Percentiles rank a stretch among this genome's conserved stretches.
Evolutionary conservation across 1,140 invertebrate genomes (phyloP).

Genomic region (Temnothorax nylanderi): DNA sequence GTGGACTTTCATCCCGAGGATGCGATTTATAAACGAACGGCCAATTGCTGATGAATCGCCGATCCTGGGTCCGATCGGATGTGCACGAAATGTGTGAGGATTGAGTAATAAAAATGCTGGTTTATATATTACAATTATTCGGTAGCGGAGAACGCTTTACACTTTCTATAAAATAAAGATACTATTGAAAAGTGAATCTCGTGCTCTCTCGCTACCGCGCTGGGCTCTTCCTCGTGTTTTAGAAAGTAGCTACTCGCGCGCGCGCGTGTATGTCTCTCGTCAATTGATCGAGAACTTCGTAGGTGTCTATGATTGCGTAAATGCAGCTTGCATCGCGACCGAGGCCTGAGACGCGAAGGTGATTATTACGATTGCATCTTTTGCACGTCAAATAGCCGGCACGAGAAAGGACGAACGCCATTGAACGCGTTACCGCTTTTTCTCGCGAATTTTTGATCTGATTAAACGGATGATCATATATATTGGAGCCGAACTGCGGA

Average conservation of each 20-base stretch:
- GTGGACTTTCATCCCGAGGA: slow-evolving; percentile 48
- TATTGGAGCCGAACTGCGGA: neutral
- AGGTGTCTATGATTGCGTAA: slow-evolving; percentile 24
- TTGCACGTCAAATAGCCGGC: neutral
- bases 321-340: slow-evolving; percentile 15
- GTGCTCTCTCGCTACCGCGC: neutral
- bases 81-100: neutral
- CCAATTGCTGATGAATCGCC: neutral
- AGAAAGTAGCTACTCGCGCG: slow-evolving; percentile 32
- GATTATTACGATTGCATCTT: slow-evolving; percentile 8
- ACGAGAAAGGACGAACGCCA: neutral
- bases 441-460: neutral
- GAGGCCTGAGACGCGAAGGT: neutral
- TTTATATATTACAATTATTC: neutral
- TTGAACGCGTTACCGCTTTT: neutral
- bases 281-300: slow-evolving; percentile 51
- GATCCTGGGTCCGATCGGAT: neutral
- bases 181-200: slow-evolving; percentile 42
- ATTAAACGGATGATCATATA: neutral
- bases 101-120: neutral
- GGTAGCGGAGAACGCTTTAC: neutral
- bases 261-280: neutral
- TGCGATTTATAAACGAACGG: slow-evolving; percentile 7
- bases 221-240: slow-evolving; percentile 30
- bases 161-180: slow-evolving; percentile 45